Evolutionary conservation across 2,888 invertebrate genomes (phyloP), one percentile per base, ranked within the genome.

Genomic region (Pristionchus entomophagus): DNA sequence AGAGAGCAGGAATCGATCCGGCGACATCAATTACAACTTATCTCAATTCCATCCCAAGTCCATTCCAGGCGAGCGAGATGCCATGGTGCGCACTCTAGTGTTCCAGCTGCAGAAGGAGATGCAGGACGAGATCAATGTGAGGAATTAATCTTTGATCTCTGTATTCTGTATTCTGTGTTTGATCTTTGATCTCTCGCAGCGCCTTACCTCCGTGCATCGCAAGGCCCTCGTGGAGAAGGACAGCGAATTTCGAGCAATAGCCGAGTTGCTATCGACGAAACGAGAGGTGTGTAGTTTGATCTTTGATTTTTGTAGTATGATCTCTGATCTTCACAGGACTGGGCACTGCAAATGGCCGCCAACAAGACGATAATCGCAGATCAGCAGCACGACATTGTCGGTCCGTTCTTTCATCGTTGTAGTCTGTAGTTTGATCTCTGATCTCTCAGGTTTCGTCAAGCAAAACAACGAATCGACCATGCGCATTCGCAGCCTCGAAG

Each of bases 51-150:
- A n/a, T n/a, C n/a, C n/a, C n/a, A n/a, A 56, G 26, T 62, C 26
- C 5, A 1, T 35, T 69, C 1, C 38, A 82, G 83, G 45, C 5
- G 83, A 83, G 49, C 45, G 45, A n/a, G 32, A 32, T 14, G 45
- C 29, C 56, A 49, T 35, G 32, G 83, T 83, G 17, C 83, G 83
- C 5, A 41, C 35, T 0, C 83, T 83, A 0, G 83, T 83, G 1
- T 17, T 45, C 6, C 83, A 83, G 29, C 41, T 83, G 35, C 62
- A 83, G 65, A 38, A 29, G 49, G 83, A 83, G 49, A 83, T 83
- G 83, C 59, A 65, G 65, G 45, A 59, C 22, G 83, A 83, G 83
- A 83, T 83, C 29, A 65, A 83, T 83, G 83, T 83, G 4, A 32
- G 59, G 26, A n/a, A 2, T 77, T 29, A 41, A 78, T 78, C 53